Base-by-base conservation (phyloP, 2,797 vertebrate species). In the Peromyscus attwateri region DNA sequence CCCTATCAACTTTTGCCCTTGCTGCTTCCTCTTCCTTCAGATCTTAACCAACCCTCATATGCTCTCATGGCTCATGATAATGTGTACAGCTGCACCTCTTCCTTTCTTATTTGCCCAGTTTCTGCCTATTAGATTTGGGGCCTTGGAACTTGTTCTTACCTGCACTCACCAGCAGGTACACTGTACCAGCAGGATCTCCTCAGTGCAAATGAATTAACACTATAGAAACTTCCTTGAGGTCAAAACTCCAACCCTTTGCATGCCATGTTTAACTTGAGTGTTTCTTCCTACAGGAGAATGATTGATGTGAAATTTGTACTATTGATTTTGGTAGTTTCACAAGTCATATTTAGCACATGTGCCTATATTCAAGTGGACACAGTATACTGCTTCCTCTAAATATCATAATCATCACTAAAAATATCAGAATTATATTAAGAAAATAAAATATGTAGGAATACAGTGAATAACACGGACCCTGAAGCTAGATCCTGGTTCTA, bases 321-420 rank as follows among this genome's bases (percentile, higher is more conserved):
- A 83, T 14, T 68, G 76, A 84, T 89, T 89, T 95, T 31, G 79
- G 43, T 89, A 37, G 85, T 94, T 37, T 89, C 49, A 89, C 19
- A n/a, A 84, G 46, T 94, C 77, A 91, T 89, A 91, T 89, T 96
- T 70, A 94, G 40, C 49, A 40, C 31, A 70, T 4, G 31, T 91
- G 55, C 55, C 55, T 76, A n/a, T 95, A 95, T 89, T 95, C 27
- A 79, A 92, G 43, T 91, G 66, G 62, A 64, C 1, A 49, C 66
- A 85, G 46, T 29, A 92, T 92, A 70, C n/a, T 40, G 55, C 14
- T 93, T 84, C 64, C 71, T 70, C 10, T 80, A 83, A 94, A 95
- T 94, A 37, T 84, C 90, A 75, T 96, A 95, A 91, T 87, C 83
- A 88, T 57, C 3, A 34, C 91, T 94, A 92, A 95, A 92, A 95